Conservation (phyloP, 2,888 invertebrate genomes). For the Drosophila nigricruria region DNA sequence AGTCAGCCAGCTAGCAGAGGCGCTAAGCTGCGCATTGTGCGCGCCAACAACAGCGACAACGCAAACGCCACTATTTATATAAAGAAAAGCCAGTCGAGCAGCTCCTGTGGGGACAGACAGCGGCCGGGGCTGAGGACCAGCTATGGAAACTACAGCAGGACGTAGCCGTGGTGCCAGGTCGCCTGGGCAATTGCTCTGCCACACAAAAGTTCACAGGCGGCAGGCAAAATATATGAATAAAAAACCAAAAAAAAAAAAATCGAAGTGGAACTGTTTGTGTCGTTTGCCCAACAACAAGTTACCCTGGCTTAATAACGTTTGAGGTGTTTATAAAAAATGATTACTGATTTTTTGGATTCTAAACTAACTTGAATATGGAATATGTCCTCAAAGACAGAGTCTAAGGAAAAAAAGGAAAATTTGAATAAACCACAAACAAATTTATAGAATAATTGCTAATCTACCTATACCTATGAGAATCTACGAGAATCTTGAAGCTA, state of each 20-base stretch:
- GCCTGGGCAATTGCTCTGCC: conserved; percentile 62
- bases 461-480: no score
- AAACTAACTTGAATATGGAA: neutral
- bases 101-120: conserved; percentile 8
- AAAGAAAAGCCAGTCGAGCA: conserved; percentile 63
- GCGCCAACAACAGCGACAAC: conserved; percentile 45
- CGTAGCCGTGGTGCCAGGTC: conserved; percentile 22
- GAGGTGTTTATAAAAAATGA: neutral
- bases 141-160: conserved; percentile 36
- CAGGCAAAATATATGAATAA: conserved; percentile 24
- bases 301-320: neutral
- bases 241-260: conserved; percentile 7
- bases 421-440: no score
- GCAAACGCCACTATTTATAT: conserved; percentile 71
- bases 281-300: neutral
- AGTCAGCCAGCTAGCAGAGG: conserved; percentile 15
- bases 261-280: neutral
- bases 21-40: conserved; percentile 73
- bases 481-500: no score
- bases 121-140: neutral
- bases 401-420: no score
- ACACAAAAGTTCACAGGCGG: conserved; percentile 60
- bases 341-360: no score
- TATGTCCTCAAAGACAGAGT: neutral
- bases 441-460: no score